phyloP scores from a whole-genome alignment of 1,140 invertebrate species.

The silkworm (Bombyx mori) region ASM3026992v2 NC_085111.1:2691001-2691500 shows the following conservation, averaged over 20 bases:
- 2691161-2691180: constrained; percentile 4
- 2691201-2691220: constrained; percentile 18
- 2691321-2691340: constrained; percentile 26
- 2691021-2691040: too few species aligned
- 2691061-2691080: too few species aligned
- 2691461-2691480: constrained; percentile 30
- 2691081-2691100: too few species aligned
- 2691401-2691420: constrained; percentile 16
- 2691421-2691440: constrained; percentile 22
- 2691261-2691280: constrained; percentile 19
- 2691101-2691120: too few species aligned
- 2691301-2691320: constrained; percentile 5
- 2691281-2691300: constrained; percentile 7
- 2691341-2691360: constrained; percentile 48
- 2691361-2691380: constrained; percentile 28
- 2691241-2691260: constrained; percentile 14
- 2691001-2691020: too few species aligned
- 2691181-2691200: constrained; percentile 3
- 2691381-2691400: constrained; percentile 25
- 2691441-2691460: constrained; percentile 39
- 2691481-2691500: constrained; percentile 32
- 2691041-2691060: too few species aligned
- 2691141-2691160: not conserved
- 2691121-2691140: too few species aligned
- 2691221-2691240: constrained; percentile 19